Percentiles rank a stretch among this genome's conserved stretches.
These are phyloP conservation scores for Pseudorhombus dupliciocellatus DNA, from an alignment of 2,113 vertebrate genomes.

Conservation along the genomic window DNA sequence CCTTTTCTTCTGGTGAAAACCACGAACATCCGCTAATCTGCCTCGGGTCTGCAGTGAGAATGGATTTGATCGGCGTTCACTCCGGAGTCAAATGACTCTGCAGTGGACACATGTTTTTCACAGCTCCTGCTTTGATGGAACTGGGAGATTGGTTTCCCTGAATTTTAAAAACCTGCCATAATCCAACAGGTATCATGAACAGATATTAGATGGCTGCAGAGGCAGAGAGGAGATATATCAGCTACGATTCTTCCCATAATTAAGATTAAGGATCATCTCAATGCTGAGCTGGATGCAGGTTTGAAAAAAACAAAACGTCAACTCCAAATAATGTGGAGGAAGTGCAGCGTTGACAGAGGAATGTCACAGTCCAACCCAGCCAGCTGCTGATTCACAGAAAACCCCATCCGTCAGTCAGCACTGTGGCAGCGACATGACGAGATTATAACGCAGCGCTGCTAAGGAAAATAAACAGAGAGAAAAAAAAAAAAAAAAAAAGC, in stretches of 20 bases:
- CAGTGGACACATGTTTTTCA: no score
- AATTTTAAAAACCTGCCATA: not conserved
- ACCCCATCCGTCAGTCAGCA: not conserved
- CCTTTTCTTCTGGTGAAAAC: not conserved
- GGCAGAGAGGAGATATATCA: not conserved
- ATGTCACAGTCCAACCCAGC: not conserved
- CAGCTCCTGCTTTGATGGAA: no score
- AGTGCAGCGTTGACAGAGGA: not conserved
- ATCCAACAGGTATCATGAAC: not conserved
- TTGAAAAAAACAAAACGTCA: constrained; percentile 3
- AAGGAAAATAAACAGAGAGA: constrained; percentile 47
- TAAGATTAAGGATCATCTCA: not conserved
- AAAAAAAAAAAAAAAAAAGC: constrained; percentile 17
- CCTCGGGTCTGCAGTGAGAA: no score
- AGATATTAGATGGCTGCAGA: not conserved
- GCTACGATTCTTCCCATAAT: constrained; percentile 1
- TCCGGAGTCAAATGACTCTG: no score
- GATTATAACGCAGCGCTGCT: constrained; percentile 48
- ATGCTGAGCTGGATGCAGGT: not conserved
- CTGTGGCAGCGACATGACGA: constrained; percentile 14
- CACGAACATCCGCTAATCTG: no score
- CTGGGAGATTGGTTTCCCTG: not conserved
- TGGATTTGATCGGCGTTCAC: no score
- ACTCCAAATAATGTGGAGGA: constrained; percentile 4
- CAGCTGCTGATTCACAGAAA: constrained; percentile 30